Evolutionary conservation across 1,140 invertebrate species (phyloP).

Genomic region (Drosophila sechellia): DNA sequence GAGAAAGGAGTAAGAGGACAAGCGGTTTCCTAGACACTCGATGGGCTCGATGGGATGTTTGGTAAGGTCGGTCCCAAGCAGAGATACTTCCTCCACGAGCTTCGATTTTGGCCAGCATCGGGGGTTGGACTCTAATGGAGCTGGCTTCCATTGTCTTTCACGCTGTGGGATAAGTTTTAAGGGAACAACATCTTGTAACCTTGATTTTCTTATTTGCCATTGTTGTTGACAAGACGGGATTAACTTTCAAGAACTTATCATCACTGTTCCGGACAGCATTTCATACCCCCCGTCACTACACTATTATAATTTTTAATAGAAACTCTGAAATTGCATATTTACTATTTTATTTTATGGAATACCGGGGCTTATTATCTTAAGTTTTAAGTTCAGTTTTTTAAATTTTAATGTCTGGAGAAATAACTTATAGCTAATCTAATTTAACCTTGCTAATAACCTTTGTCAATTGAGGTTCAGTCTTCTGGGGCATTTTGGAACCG

Average conservation of each 20-base stretch:
- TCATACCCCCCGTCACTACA: neutral
- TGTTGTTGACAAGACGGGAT: neutral
- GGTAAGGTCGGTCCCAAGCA: constrained; percentile 34
- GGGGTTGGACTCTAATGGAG: constrained; percentile 36
- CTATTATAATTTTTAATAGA: neutral
- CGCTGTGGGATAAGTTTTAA: constrained; percentile 24
- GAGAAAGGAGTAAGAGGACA: constrained; percentile 12
- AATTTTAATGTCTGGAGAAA: no score
- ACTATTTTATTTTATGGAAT: no score
- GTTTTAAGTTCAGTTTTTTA: no score
- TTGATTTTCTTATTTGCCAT: constrained; percentile 33
- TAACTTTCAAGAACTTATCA: constrained; percentile 3
- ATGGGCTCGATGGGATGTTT: constrained; percentile 53
- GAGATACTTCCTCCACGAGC: constrained; percentile 44
- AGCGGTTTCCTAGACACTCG: constrained; percentile 50
- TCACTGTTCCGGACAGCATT: neutral
- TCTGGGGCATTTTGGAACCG: neutral
- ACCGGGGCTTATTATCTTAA: no score
- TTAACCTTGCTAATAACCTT: neutral
- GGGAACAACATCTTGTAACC: constrained; percentile 25
- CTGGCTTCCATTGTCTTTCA: constrained; percentile 27
- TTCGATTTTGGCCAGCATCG: constrained; percentile 26
- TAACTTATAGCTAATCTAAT: no score
- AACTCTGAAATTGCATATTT: neutral
- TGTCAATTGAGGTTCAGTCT: neutral